A percentile compares a stretch with the other conserved stretches of the same genome.
Conservation (phyloP, 1,140 invertebrate species). For the Cotesia typhae region DNA sequence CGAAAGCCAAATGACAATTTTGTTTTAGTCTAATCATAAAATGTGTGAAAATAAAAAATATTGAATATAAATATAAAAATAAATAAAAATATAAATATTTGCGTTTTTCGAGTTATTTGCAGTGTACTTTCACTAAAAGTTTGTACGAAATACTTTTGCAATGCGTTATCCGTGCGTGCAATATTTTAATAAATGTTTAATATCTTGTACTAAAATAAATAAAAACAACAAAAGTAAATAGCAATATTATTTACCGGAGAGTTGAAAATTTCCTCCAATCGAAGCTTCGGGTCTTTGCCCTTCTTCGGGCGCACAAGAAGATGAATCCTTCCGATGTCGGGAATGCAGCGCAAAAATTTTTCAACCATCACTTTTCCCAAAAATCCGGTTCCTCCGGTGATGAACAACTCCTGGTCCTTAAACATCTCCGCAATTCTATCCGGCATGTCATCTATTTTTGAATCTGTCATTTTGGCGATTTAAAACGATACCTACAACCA, state of each 20-base stretch:
- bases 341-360: conserved; percentile 74
- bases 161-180: too few species aligned
- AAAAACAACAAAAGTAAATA: neutral
- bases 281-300: conserved; percentile 75
- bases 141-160: too few species aligned
- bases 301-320: conserved; percentile 82
- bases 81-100: too few species aligned
- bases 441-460: conserved; percentile 47
- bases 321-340: conserved; percentile 77
- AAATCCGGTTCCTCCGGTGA: conserved; percentile 74
- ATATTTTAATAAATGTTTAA: too few species aligned
- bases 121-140: too few species aligned
- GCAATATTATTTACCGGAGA: conserved; percentile 68
- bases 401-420: conserved; percentile 65
- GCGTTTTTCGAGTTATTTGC: too few species aligned
- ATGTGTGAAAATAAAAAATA: too few species aligned
- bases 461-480: conserved; percentile 31
- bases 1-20: too few species aligned
- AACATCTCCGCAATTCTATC: conserved; percentile 61
- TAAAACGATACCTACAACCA: conserved; percentile 24
- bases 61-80: too few species aligned
- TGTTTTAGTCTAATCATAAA: too few species aligned
- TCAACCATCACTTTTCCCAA: conserved; percentile 78
- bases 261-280: conserved; percentile 76
- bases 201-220: neutral